Base-by-base conservation (phyloP, 2,888 invertebrate genomes). In the Nomada ruficornis region DNA sequence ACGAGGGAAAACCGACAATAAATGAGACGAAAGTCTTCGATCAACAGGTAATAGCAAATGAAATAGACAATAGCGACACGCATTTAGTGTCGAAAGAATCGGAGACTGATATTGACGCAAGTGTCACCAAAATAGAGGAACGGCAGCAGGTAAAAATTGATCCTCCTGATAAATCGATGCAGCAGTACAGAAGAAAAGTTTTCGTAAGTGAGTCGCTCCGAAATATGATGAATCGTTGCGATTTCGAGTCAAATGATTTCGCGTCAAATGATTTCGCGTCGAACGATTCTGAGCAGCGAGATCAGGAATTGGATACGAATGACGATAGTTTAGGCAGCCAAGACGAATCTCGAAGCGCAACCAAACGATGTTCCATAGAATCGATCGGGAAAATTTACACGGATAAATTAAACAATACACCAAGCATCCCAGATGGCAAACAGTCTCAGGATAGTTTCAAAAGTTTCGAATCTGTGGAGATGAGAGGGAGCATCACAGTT, bases 181-280 rank as follows among this genome's bases (percentile, higher is more conserved):
- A 47, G 47, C 23, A 57, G 1, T 11, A 23, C 23, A 57, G 11
- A 13, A 57, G 57, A 57, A 57, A n/a, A 54, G 54, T 26, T 13
- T 57, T 26, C 20, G 75, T 86, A 9, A 81, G 84, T 50, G 83
- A 89, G 20, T 82, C 89, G 11, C 57, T 82, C 7, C 74, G 83
- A 18, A 84, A 80, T 70, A 77, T 90, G 29, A 75, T 84, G 1
- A 83, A 85, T 52, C 2, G 11, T 42, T 50, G 7, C 5, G 26
- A 67, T 29, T 62, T 26, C 11, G 36, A 54, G 26, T 42, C 60
- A 2, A 64, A 29, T 1, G 70, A 87, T 10, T 76, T 80, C 1
- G 77, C 18, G 75, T 47, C 47, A 2, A 64, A 29, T 1, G 70
- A 87, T 10, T 76, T 80, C 1, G 77, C 18, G 75, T 47, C 47